Base-by-base conservation (phyloP, 2,113 vertebrate genomes). In the Tachysurus vachellii region DNA sequence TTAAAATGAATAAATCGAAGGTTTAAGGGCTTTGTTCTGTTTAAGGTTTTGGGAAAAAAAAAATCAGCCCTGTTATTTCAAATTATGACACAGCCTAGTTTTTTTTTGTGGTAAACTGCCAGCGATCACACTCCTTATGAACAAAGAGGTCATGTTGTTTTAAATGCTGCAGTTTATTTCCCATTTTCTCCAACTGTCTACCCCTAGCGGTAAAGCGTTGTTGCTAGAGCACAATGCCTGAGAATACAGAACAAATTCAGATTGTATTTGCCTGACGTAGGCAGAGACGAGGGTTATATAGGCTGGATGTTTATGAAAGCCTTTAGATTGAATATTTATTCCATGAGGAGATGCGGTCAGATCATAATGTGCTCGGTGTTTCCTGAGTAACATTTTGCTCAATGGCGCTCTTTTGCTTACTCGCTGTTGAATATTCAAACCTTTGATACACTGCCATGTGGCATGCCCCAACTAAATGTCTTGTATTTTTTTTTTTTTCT, bases 401-500 rank as follows among this genome's bases (percentile, higher is more conserved):
- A 87, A 84, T 84, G 86, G 71, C 3, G 47, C 53, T 71, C 73
- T 83, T 86, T 89, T 53, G 62, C 75, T 80, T 70, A n/a, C 28
- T 73, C 28, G 62, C 80, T 54, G 81, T 86, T 83, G 80, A 79
- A 86, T 86, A 83, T 83, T 89, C 71, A 83, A 71, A 84, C 81
- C 66, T 84, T 84, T 86, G 85, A 89, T 84, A 31, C 73, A 21
- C 80, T 86, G 64, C 80, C 84, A 70, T 83, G 85, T 83, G 82
- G 76, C 31, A 31, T 84, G 80, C 28, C 85, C 88, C 62, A 80
- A 57, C 36, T 83, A 81, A 89, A 86, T 64, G 88, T 23, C 80
- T 82, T 83, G 61, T 21, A 28, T 44, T 11, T 28, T 80, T 50
- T 82, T 81, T 81, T 36, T 59, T 14, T 31, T 36, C 17, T 16